Base-by-base conservation (phyloP, 1,140 invertebrate genomes). In the Eulimnadia texana region DNA sequence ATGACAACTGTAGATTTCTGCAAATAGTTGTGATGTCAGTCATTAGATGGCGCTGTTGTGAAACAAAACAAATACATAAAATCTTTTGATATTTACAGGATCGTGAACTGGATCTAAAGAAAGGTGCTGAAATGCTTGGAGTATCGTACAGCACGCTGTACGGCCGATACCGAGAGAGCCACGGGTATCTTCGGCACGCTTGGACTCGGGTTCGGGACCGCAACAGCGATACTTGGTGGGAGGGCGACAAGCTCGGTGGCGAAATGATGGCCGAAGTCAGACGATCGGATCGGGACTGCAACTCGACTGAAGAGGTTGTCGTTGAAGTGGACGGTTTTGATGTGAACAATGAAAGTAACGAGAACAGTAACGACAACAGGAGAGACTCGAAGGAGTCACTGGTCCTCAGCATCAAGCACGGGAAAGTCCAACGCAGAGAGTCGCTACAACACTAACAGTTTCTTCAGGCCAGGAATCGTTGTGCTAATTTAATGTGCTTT, bases 141-240 rank as follows among this genome's bases (percentile, higher is more conserved):
- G 88, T 92, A 1, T 90, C 87, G 11, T 92, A 92, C 73, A 88
- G 88, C 11, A 91, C 88, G 2, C 78, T 92, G 1, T 91, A 92
- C 69, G 88, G 88, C 22, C 75, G 88, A 67, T 92, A 92, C 72
- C 74, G 88, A 9, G 88, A 92, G 73, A 86, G 86, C 33, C 90
- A 89, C 70, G 88, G 88, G 20, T 91, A 88, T 70, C 80, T 90
- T 60, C 90, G 90, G 73, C 75, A 76, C 65, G 84, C 85, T 13
- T 87, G 68, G 68, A 62, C 55, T 22, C 47, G 62, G 28, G 53
- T 23, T 20, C 50, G 50, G 23, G 49, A 51, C 19, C 60, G 60
- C 16, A 61, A 61, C 28, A 51, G 51, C 1, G 60, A 51, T 22
- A 25, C 23, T 13, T 54, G 51, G 50, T 52, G 60, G 51, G 55